phyloP scores from a whole-genome alignment of 2,888 invertebrate genomes.

The Nomada ruficornis region DNA sequence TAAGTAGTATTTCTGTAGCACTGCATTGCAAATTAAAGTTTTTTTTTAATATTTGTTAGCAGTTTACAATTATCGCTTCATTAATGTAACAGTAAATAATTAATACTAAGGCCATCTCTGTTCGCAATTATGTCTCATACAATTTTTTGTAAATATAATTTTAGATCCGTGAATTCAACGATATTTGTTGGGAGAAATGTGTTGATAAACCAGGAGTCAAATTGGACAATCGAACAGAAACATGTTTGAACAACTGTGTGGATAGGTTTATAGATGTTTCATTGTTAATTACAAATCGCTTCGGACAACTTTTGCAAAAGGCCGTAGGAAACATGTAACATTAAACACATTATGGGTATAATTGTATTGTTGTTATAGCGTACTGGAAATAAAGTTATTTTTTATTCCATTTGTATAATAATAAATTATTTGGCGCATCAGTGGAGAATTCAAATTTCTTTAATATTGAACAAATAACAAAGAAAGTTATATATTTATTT shows the following conservation, averaged over 20 bases:
- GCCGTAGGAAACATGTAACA: slow-evolving; percentile 82
- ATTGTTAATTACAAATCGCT: slow-evolving; percentile 93
- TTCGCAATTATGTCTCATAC: neutral
- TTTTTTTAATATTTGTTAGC: neutral
- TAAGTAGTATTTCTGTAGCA: neutral
- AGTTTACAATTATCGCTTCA: neutral
- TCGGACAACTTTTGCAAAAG: slow-evolving; percentile 94
- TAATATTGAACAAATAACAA: slow-evolving; percentile 13
- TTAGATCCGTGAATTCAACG: slow-evolving; percentile 96
- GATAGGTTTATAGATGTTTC: slow-evolving; percentile 97
- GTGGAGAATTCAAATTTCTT: slow-evolving; percentile 4
- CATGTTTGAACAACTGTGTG: slow-evolving; percentile 96
- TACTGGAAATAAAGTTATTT: slow-evolving; percentile 17
- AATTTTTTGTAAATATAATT: slow-evolving; percentile 69
- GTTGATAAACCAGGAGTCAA: slow-evolving; percentile 95
- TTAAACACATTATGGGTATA: slow-evolving; percentile 13
- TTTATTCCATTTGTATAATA: slow-evolving; percentile 16
- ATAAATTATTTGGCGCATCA: neutral
- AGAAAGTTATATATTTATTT: slow-evolving; percentile 19
- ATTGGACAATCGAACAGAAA: slow-evolving; percentile 94
- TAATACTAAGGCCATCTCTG: neutral
- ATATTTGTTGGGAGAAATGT: slow-evolving; percentile 98
- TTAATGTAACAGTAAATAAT: neutral
- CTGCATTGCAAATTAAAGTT: neutral
- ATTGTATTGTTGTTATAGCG: slow-evolving; percentile 9